Evolutionary conservation across 2,888 invertebrate genomes (phyloP).

Genomic region (Pseudococcus viburni): DNA sequence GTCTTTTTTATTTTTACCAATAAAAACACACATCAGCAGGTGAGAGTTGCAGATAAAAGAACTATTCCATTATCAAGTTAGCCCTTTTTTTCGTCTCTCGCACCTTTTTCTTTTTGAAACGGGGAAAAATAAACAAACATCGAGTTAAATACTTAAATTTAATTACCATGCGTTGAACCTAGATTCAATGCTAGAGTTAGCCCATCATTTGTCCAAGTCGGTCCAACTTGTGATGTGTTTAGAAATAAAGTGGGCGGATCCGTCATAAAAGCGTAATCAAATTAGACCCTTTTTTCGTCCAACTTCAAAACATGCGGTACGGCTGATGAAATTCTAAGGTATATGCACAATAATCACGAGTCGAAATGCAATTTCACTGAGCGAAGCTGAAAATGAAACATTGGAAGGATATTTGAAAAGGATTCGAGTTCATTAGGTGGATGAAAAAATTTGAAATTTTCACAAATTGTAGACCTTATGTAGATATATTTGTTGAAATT

Average conservation of each 20-base stretch:
- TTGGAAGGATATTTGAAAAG: too few relatives aligned
- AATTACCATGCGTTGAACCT: constrained; percentile 58
- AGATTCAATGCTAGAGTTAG: constrained; percentile 63
- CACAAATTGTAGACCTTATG: too few relatives aligned
- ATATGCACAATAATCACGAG: too few relatives aligned
- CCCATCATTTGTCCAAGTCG: constrained; percentile 64
- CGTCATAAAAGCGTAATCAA: constrained; percentile 51
- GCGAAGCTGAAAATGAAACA: neutral
- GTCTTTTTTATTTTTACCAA: constrained; percentile 18
- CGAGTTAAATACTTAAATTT: neutral
- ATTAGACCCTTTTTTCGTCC: neutral
- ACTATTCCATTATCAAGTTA: neutral
- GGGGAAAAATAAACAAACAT: neutral
- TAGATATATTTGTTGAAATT: too few relatives aligned
- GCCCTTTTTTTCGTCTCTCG: neutral
- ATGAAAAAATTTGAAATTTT: too few relatives aligned
- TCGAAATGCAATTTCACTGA: neutral
- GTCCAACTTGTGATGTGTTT: constrained; percentile 58
- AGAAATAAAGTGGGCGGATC: constrained; percentile 59
- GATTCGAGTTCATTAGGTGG: too few relatives aligned
- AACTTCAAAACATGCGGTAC: neutral
- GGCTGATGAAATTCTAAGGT: too few relatives aligned
- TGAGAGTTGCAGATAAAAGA: neutral
- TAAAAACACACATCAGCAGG: constrained; percentile 36
- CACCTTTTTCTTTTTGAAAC: neutral